Conservation (phyloP, 2,113 vertebrate genomes). For the Nesospiza acunhae region DNA sequence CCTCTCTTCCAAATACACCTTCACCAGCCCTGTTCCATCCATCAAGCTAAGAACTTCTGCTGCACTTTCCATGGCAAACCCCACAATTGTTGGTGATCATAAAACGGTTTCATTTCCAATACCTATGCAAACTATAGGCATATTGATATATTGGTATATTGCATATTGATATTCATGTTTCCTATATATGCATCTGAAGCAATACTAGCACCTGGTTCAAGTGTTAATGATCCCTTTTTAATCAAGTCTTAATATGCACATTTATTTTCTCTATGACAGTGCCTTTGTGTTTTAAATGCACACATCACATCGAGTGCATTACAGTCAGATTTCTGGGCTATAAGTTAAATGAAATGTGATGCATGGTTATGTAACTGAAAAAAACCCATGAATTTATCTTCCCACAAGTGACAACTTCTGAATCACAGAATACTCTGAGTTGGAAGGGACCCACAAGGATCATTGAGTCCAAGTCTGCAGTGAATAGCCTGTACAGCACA, state of each 20-base stretch:
- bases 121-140: not conserved
- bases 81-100: not conserved
- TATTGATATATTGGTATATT: not conserved
- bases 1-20: not conserved
- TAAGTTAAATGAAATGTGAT: not conserved
- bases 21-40: not conserved
- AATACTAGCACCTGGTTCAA: not conserved
- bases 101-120: not conserved
- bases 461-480: not conserved
- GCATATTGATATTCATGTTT: not conserved
- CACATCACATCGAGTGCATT: rapidly evolving
- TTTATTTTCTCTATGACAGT: not conserved
- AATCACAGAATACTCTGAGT: not conserved
- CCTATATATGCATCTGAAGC: not conserved
- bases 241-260: not conserved
- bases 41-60: not conserved
- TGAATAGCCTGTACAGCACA: not conserved
- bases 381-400: not conserved
- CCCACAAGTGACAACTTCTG: not conserved
- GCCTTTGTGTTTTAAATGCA: not conserved
- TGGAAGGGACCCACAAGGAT: not conserved
- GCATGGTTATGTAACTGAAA: not conserved
- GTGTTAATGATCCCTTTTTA: not conserved
- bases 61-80: not conserved
- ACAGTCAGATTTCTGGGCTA: not conserved